Evolutionary conservation across 2,797 vertebrate species (phyloP).

Genomic region (Enteromius thamalakanensis): DNA sequence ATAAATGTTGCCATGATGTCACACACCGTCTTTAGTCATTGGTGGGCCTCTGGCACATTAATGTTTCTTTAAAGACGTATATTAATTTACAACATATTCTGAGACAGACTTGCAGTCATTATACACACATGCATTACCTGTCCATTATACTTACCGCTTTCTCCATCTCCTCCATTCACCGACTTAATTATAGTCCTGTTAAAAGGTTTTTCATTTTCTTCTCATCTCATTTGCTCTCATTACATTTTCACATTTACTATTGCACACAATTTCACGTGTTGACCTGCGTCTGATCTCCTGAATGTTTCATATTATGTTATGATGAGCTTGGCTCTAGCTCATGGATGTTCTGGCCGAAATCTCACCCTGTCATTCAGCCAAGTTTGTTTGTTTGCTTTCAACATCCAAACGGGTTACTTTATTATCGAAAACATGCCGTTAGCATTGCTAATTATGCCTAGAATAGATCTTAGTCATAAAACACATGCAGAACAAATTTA

Average conservation of each 20-base stretch:
- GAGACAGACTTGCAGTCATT: constrained; percentile 13
- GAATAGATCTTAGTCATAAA: background rate
- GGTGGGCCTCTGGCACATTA: constrained; percentile 11
- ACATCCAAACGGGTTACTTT: background rate
- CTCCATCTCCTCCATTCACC: constrained; percentile 28
- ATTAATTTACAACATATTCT: constrained; percentile 15
- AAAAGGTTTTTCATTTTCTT: constrained; percentile 27
- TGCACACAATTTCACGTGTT: background rate
- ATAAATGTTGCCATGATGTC: background rate
- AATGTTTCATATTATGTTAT: constrained; percentile 2
- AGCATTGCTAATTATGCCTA: background rate
- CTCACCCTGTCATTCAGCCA: background rate
- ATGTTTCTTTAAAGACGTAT: constrained; percentile 15
- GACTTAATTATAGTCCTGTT: constrained; percentile 34
- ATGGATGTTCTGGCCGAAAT: background rate
- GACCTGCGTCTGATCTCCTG: constrained; percentile 8
- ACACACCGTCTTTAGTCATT: background rate
- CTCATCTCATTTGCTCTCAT: background rate
- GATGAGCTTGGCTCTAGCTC: constrained; percentile 3
- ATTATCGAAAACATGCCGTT: background rate
- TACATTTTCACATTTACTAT: background rate
- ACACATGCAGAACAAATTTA: background rate
- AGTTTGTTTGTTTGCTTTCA: background rate
- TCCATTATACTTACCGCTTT: constrained; percentile 31
- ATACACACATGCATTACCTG: constrained; percentile 39